Evolutionary conservation across 2,888 invertebrate species (phyloP), one percentile per base, ranked within the genome.

Genomic region (Cephus pulcher): DNA sequence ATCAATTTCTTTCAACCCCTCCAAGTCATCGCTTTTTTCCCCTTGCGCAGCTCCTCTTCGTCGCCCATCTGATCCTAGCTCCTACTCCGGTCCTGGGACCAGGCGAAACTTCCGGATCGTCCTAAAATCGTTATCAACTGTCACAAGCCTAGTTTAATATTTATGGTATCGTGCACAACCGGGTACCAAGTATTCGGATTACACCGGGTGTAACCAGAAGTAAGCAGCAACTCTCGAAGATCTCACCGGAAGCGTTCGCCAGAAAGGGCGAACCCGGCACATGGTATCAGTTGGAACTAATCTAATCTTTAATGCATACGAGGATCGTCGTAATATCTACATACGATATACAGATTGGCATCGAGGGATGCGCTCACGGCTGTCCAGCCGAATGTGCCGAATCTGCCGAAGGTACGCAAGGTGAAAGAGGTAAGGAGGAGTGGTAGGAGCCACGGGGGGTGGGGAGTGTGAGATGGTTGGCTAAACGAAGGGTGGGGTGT

Each of bases 401-500:
- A 56, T 23, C 23, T 56, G 23, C 56, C 56, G 56, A 56, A 56
- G 56, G 56, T 56, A 56, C 23, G 9, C 23, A 56, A 56, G 56
- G 56, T 56, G 23, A 56, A 56, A 56, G 56, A 56, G 56, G 56
- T 71, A 74, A 74, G 33, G 56, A 68, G 56, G 56, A 77, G 30
- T 68, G 34, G 69, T 32, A 69, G 33, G 76, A 34, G 69, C 76
- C 34, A 69, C 23, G 69, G 35, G 69, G 69, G 15, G 35, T 69
- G 33, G 75, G 15, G 40, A 30, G 12, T 34, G 12, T 34, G 23
- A 30, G 32, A 73, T 40, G 35, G 40, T 37, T 34, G 32, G 70
- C 74, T 68, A 74, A 69, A 68, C 73, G 32, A 73, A 34, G 56
- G 76, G 32, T 74, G 56, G 82, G 82, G 81, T 56, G 56, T 56